These are phyloP conservation scores for Scarus forsteni DNA, from an alignment of 2,797 vertebrate species.

Conservation along the genomic window DNA sequence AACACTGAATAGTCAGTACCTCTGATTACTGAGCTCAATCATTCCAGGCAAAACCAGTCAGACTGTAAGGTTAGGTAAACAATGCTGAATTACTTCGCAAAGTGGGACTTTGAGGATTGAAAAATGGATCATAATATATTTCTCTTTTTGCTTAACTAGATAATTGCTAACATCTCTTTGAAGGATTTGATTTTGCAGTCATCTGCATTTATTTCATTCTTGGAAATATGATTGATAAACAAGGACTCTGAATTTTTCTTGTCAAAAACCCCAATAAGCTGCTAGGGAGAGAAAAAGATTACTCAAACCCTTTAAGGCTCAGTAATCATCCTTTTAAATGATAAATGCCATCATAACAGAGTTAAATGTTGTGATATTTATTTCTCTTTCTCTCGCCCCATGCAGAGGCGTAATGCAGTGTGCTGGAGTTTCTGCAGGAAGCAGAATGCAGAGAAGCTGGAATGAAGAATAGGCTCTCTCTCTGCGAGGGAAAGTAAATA, in stretches of 20 bases:
- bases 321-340: constrained; percentile 15
- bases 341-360: constrained; percentile 19
- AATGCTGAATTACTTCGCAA: too few relatives aligned
- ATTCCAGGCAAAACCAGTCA: too few relatives aligned
- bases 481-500: constrained; percentile 67
- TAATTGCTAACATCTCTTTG: too few relatives aligned
- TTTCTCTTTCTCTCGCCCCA: constrained; percentile 2
- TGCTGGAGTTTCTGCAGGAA: constrained; percentile 41
- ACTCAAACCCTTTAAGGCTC: constrained; percentile 7
- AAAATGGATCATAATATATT: too few relatives aligned
- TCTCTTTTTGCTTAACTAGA: too few relatives aligned
- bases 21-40: too few relatives aligned
- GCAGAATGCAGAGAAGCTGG: constrained; percentile 53
- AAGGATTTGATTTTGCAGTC: not conserved
- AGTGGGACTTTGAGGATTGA: too few relatives aligned
- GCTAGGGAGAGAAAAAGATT: not conserved
- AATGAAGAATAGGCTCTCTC: constrained; percentile 62
- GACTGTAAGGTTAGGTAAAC: too few relatives aligned
- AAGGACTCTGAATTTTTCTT: not conserved
- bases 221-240: not conserved
- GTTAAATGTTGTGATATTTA: constrained; percentile 16
- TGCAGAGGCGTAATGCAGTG: not conserved
- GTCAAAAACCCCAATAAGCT: not conserved
- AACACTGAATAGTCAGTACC: too few relatives aligned
- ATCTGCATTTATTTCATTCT: not conserved